Percentiles rank a stretch among this genome's conserved stretches.
These are phyloP conservation scores for Protonibea diacanthus DNA, from an alignment of 2,797 vertebrate species.

Conservation along the genomic window DNA sequence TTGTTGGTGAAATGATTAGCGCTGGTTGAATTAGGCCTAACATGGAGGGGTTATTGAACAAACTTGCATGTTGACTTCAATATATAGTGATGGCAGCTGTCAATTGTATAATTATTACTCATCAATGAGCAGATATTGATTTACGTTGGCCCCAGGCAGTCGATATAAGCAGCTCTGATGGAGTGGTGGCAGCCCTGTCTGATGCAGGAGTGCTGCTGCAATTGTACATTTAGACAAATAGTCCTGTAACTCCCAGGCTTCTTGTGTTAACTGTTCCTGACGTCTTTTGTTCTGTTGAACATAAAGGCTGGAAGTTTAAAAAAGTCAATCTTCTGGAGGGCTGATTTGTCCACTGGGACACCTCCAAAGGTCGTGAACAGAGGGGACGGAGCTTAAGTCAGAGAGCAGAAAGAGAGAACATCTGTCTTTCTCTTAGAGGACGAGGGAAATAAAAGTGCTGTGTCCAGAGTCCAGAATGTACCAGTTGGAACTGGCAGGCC, in stretches of 20 bases:
- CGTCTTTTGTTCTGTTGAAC: slow-evolving; percentile 40
- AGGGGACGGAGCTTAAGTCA: slow-evolving; percentile 40
- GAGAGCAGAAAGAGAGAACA: slow-evolving; percentile 62
- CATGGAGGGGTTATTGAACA: background rate
- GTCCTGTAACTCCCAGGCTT: background rate
- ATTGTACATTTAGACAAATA: background rate
- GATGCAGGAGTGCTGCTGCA: background rate
- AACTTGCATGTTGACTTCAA: background rate
- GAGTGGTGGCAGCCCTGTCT: background rate
- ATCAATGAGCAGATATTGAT: background rate
- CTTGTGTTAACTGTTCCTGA: slow-evolving; percentile 17
- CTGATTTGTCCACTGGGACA: slow-evolving; percentile 47
- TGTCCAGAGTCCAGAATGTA: slow-evolving; percentile 84
- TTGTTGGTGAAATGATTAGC: background rate
- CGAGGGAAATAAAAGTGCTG: slow-evolving; percentile 79
- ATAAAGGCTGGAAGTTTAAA: slow-evolving; percentile 38
- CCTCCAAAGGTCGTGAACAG: slow-evolving; percentile 33
- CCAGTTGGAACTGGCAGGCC: slow-evolving; percentile 86
- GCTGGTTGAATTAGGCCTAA: background rate
- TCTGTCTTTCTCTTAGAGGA: slow-evolving; percentile 68
- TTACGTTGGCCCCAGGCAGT: background rate
- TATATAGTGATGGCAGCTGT: background rate
- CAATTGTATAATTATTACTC: background rate
- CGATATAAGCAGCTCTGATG: background rate
- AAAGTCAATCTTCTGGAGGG: slow-evolving; percentile 26